These are phyloP conservation scores for Marisa cornuarietis DNA, from an alignment of 1,140 invertebrate genomes.

Conservation along the genomic window DNA sequence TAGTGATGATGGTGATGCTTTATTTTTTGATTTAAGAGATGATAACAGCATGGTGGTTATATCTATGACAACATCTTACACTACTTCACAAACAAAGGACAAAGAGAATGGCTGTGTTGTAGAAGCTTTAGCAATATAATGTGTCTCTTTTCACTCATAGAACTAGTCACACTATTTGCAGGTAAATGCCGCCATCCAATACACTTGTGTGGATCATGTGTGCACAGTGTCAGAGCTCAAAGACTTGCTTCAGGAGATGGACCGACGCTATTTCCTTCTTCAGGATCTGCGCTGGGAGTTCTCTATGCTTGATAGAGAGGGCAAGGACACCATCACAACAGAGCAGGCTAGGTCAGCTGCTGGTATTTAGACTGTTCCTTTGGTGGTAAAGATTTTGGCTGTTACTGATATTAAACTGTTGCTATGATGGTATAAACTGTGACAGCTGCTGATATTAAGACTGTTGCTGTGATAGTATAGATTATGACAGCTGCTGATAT, in stretches of 20 bases:
- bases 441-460: too few relatives aligned
- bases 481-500: too few relatives aligned
- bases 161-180: slow-evolving; percentile 26
- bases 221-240: slow-evolving; percentile 51
- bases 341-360: slow-evolving; percentile 54
- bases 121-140: background rate
- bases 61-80: background rate
- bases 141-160: slow-evolving; percentile 5
- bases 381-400: too few relatives aligned
- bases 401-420: too few relatives aligned
- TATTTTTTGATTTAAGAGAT: too few relatives aligned
- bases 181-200: slow-evolving; percentile 58
- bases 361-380: too few relatives aligned
- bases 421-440: too few relatives aligned
- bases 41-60: too few relatives aligned
- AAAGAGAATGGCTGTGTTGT: background rate
- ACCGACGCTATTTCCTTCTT: slow-evolving; percentile 58
- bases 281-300: slow-evolving; percentile 64
- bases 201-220: slow-evolving; percentile 47
- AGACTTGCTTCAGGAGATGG: slow-evolving; percentile 61
- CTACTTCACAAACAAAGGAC: background rate
- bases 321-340: slow-evolving; percentile 53
- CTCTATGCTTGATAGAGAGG: slow-evolving; percentile 54
- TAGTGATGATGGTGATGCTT: too few relatives aligned
- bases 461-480: too few relatives aligned